phyloP scores from a whole-genome alignment of 2,113 vertebrate species.

The Chloebia gouldiae region DNA sequence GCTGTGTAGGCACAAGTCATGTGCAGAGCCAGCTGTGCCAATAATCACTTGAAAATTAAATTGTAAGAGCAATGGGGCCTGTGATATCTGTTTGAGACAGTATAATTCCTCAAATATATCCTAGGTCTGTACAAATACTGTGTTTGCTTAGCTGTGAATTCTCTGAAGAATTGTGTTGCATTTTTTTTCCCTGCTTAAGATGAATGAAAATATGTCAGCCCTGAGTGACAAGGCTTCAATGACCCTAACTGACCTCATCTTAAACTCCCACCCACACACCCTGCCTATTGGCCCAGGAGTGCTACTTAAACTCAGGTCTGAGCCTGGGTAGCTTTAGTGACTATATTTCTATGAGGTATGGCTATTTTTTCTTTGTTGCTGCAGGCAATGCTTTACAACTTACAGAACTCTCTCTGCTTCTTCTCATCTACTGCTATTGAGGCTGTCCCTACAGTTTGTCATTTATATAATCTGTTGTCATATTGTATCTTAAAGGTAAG shows the following conservation, averaged over 20 bases:
- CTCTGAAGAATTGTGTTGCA: neutral
- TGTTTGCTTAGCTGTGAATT: neutral
- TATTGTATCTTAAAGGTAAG: neutral
- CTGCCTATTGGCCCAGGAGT: neutral
- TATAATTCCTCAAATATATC: neutral
- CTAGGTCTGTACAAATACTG: neutral
- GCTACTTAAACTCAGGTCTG: neutral
- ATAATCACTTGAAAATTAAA: neutral
- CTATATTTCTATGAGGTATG: fast-evolving
- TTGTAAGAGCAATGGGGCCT: neutral
- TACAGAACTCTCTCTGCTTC: neutral
- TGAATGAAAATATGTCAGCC: neutral
- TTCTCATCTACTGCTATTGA: fast-evolving
- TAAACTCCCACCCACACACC: neutral
- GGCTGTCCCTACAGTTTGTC: neutral
- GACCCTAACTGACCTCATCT: neutral
- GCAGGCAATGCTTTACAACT: neutral
- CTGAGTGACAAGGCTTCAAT: neutral
- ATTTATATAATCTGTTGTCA: neutral
- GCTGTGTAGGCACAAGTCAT: neutral
- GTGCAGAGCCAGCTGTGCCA: neutral
- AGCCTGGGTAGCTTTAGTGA: fast-evolving
- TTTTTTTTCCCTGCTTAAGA: neutral
- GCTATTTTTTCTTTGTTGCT: neutral
- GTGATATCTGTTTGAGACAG: neutral